These are phyloP conservation scores for Ischnura elegans DNA, from an alignment of 2,888 invertebrate genomes.

Conservation along the genomic window DNA sequence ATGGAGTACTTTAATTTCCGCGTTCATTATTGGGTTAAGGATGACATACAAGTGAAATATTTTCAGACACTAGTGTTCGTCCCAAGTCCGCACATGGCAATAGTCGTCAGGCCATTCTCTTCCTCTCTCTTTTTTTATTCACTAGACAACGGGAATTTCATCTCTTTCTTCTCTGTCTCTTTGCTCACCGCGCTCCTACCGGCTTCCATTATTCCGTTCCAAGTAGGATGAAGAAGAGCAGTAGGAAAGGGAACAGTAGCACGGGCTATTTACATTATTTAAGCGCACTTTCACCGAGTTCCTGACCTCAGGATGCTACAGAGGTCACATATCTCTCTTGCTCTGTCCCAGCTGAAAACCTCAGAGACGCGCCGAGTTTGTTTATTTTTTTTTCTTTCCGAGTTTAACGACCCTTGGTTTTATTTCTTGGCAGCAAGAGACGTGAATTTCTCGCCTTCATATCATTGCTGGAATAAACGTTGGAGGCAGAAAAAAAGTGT, in stretches of 20 bases:
- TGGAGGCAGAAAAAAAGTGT: neutral
- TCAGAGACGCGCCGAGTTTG: neutral
- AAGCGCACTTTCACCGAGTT: conserved; percentile 15
- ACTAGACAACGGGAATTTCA: neutral
- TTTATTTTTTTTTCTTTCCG: no score
- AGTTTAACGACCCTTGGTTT: neutral
- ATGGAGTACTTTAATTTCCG: no score
- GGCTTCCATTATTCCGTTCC: neutral
- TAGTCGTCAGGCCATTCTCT: neutral
- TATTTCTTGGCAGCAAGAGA: neutral
- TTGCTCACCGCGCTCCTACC: neutral
- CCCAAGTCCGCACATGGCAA: neutral
- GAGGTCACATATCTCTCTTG: neutral
- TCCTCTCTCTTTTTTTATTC: neutral
- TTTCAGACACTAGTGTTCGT: neutral
- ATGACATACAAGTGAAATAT: neutral
- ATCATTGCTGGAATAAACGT: neutral
- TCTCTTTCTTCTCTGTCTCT: neutral
- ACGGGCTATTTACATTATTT: conserved; percentile 13
- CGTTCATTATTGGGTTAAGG: no score
- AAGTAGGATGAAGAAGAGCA: neutral
- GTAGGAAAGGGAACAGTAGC: neutral
- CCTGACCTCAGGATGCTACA: neutral
- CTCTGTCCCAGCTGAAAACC: neutral
- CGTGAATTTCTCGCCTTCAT: neutral